phyloP scores from a whole-genome alignment of 2,888 invertebrate species.

The Hoplodrina blanda region DNA sequence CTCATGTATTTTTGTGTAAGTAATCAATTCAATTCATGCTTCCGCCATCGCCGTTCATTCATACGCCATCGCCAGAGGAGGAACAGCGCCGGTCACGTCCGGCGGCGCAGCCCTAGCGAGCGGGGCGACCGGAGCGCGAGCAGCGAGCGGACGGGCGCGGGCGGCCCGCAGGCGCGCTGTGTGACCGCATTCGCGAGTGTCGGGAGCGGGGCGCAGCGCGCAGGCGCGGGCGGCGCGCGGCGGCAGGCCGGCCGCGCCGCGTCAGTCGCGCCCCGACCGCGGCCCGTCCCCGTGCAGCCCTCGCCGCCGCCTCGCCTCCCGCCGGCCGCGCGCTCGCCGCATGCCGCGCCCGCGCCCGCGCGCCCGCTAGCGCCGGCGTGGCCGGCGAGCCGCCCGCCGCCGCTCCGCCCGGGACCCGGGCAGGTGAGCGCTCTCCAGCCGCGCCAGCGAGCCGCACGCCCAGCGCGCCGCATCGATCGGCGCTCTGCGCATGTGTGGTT shows the following conservation, averaged over 20 bases:
- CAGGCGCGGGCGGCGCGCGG: slow-evolving; percentile 56
- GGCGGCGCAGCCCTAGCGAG: slow-evolving; percentile 13
- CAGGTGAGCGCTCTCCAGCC: slow-evolving; percentile 72
- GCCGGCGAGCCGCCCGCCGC: slow-evolving; percentile 74
- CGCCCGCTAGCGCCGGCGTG: slow-evolving; percentile 81
- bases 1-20: slow-evolving; percentile 43
- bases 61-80: slow-evolving; percentile 18
- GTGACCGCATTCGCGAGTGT: slow-evolving; percentile 21
- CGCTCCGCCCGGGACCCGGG: slow-evolving; percentile 68
- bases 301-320: slow-evolving; percentile 74
- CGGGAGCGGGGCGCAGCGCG: slow-evolving; percentile 25
- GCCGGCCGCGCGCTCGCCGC: slow-evolving; percentile 80
- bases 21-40: slow-evolving; percentile 55
- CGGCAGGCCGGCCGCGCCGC: slow-evolving; percentile 63
- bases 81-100: slow-evolving; percentile 20
- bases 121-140: slow-evolving; percentile 6
- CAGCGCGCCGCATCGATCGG: slow-evolving; percentile 53
- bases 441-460: slow-evolving; percentile 44
- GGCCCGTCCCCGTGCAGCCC: slow-evolving; percentile 74
- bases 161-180: slow-evolving; percentile 42
- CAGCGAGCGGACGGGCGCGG: slow-evolving; percentile 20
- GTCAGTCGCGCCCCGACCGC: slow-evolving; percentile 82
- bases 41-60: slow-evolving; percentile 56
- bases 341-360: slow-evolving; percentile 79
- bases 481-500: slow-evolving; percentile 52